Base-by-base conservation (phyloP, 37 sponge, comb jelly and placozoan species). In the Cliona cf. orientalis region DNA sequence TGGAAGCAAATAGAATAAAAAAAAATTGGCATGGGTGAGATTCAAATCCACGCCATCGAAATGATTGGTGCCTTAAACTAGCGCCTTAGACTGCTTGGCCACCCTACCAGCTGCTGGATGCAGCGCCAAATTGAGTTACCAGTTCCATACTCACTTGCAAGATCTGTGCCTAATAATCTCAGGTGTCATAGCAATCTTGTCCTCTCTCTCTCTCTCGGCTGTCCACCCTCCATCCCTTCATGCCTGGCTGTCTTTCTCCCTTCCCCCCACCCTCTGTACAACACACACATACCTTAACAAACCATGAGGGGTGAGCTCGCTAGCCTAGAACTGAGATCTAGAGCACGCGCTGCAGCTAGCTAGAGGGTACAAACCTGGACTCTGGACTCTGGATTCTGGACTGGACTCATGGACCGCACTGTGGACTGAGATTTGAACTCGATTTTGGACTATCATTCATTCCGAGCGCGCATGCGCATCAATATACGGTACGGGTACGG, bases 271-370 rank as follows among this genome's bases (percentile, higher is more conserved):
- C 23, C 14, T 61, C 23, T 7, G 6, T n/a, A 22, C 63, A n/a
- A 61, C 26, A 25, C 12, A 22, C n/a, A n/a, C 25, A 25, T 80
- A 94, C 97, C 90, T 99, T 99, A 31, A 96, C 97, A 90, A 94
- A 99, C n/a, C 95, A 99, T 96, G 64, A 89, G 67, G 9, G 93
- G 91, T 0, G 32, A 17, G 1, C 39, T 56, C 32, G n/a, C n/a
- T n/a, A n/a, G n/a, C n/a, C n/a, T n/a, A n/a, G n/a, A n/a, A n/a
- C n/a, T n/a, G n/a, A n/a, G n/a, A n/a, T n/a, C n/a, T n/a, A n/a
- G n/a, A n/a, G n/a, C n/a, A n/a, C n/a, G n/a, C n/a, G n/a, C n/a
- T n/a, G n/a, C n/a, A n/a, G n/a, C n/a, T n/a, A n/a, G n/a, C n/a
- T n/a, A n/a, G n/a, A n/a, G n/a, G n/a, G n/a, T n/a, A n/a, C n/a